Evolutionary conservation across 2,113 vertebrate genomes (phyloP).

Genomic region (Dendrocopos noguchii): DNA sequence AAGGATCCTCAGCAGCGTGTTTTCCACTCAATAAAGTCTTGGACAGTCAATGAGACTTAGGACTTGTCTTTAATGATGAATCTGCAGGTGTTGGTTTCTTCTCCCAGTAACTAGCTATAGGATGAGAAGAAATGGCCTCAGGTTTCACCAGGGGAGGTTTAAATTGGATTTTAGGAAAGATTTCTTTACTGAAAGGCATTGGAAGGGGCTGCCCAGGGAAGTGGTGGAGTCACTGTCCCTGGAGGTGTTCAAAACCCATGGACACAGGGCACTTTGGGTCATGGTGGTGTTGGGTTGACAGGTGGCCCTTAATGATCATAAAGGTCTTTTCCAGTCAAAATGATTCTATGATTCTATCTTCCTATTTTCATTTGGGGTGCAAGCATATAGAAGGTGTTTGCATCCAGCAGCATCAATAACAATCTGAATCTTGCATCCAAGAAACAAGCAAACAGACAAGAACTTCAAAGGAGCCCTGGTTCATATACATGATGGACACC

Average conservation of each 20-base stretch:
- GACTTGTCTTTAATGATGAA: neutral
- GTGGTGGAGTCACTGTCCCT: too few relatives aligned
- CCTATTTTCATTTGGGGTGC: neutral
- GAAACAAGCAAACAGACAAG: neutral
- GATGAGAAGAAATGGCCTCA: too few relatives aligned
- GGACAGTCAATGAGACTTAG: neutral
- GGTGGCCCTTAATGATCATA: too few relatives aligned
- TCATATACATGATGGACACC: neutral
- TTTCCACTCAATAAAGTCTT: slow-evolving; percentile 10
- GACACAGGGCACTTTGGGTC: too few relatives aligned
- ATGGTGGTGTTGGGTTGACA: too few relatives aligned
- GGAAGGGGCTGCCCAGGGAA: too few relatives aligned
- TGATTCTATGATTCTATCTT: neutral
- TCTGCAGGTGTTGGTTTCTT: neutral
- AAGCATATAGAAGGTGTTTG: neutral
- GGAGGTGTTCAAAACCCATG: too few relatives aligned
- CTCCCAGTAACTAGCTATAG: too few relatives aligned
- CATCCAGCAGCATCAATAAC: neutral
- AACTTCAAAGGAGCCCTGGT: neutral
- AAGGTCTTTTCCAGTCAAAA: too few relatives aligned
- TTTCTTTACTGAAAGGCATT: too few relatives aligned
- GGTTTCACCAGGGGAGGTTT: too few relatives aligned
- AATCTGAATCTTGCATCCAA: neutral
- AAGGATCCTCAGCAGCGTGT: neutral
- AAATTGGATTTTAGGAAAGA: too few relatives aligned